Conservation (phyloP, 2,888 invertebrate genomes). For the Phyllotreta cruciferae region DNA sequence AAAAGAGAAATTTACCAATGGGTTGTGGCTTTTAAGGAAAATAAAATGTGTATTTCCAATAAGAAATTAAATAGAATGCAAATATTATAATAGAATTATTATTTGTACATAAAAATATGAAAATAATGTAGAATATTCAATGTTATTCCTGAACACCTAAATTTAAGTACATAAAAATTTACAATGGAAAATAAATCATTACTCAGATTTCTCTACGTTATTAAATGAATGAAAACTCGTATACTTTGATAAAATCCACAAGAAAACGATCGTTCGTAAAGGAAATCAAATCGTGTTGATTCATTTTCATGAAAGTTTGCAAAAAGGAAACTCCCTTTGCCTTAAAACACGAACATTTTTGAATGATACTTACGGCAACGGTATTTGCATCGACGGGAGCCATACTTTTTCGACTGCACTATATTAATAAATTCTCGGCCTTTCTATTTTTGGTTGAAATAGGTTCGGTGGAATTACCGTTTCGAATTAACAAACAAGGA, state of each 20-base stretch:
- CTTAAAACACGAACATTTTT: constrained; percentile 17
- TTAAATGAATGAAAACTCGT: too few relatives aligned
- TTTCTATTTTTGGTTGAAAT: constrained; percentile 28
- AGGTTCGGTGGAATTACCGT: constrained; percentile 10
- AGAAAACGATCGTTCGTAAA: too few relatives aligned
- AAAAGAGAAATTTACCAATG: too few relatives aligned
- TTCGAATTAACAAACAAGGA: constrained; percentile 9
- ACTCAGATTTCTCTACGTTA: too few relatives aligned
- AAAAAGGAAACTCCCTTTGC: constrained; percentile 34
- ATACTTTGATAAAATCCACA: too few relatives aligned
- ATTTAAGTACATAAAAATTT: too few relatives aligned
- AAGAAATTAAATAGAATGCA: not conserved
- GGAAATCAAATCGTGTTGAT: not conserved
- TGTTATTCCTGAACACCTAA: too few relatives aligned
- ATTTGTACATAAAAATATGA: too few relatives aligned
- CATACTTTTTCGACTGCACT: constrained; percentile 18
- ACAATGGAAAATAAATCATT: too few relatives aligned
- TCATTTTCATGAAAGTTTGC: constrained; percentile 12
- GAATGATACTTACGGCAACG: constrained; percentile 30
- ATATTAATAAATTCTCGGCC: constrained; percentile 6
- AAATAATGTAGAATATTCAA: too few relatives aligned
- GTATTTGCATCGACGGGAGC: constrained; percentile 30
- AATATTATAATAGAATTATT: too few relatives aligned
- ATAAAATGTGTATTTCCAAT: not conserved
- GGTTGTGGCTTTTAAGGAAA: too few relatives aligned